These are phyloP conservation scores for Aldrovandia affinis DNA, from an alignment of 2,797 vertebrate species.

Conservation along the genomic window DNA sequence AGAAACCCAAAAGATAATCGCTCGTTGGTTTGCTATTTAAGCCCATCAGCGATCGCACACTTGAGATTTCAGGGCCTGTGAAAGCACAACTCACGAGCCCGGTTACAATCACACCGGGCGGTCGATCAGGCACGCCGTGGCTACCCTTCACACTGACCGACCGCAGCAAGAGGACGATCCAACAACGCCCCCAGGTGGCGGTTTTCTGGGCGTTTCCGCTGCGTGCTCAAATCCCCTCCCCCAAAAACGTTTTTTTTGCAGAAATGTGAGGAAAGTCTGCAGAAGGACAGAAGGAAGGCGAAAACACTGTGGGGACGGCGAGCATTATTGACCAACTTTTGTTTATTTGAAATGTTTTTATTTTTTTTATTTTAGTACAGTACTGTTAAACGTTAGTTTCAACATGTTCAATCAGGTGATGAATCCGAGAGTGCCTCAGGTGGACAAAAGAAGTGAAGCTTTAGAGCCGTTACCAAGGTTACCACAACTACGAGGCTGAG, in stretches of 20 bases:
- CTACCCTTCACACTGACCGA: no score
- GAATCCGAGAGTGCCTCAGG: constrained; percentile 66
- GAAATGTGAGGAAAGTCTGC: neutral
- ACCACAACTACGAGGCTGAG: constrained; percentile 75
- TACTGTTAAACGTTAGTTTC: constrained; percentile 81
- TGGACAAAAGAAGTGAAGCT: constrained; percentile 75
- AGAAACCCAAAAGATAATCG: no score
- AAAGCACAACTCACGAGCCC: no score
- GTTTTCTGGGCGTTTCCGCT: neutral
- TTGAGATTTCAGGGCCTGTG: no score
- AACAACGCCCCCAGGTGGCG: neutral
- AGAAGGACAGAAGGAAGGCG: neutral
- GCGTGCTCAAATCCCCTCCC: neutral
- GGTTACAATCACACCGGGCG: no score
- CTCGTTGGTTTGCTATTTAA: no score
- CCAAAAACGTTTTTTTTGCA: neutral
- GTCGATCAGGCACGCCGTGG: no score
- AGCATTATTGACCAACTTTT: constrained; percentile 68
- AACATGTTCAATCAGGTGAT: constrained; percentile 75
- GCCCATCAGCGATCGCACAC: no score
- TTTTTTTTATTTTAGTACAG: constrained; percentile 75
- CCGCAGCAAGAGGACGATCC: no score
- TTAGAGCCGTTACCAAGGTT: constrained; percentile 74
- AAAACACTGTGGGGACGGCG: constrained; percentile 20
- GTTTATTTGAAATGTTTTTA: constrained; percentile 73